These are phyloP conservation scores for Jordanella pulchra DNA, from an alignment of 2,797 vertebrate species.

Conservation along the genomic window DNA sequence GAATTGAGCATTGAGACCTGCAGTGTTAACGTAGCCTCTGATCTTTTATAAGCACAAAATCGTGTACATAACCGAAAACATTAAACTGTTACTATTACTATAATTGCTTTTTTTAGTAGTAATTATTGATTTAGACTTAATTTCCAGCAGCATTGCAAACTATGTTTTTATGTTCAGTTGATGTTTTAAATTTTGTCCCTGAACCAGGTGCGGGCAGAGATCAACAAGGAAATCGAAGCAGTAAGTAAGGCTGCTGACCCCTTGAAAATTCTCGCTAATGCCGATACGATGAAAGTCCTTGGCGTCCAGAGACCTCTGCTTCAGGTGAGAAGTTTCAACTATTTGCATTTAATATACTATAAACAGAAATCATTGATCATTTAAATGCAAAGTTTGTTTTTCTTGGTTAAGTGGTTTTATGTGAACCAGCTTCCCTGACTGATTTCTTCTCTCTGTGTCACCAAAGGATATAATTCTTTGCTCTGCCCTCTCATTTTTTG, in stretches of 20 bases:
- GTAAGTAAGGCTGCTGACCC: slow-evolving; percentile 94
- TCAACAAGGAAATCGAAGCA: slow-evolving; percentile 94
- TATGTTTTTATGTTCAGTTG: background rate
- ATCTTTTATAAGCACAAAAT: too few species aligned
- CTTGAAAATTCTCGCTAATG: slow-evolving; percentile 90
- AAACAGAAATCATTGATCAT: background rate
- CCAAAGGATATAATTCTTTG: slow-evolving; percentile 1
- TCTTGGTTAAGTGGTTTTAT: background rate
- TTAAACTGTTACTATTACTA: background rate
- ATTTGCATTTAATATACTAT: background rate
- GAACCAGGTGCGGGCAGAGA: slow-evolving; percentile 86
- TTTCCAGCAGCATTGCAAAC: background rate
- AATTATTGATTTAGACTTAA: background rate
- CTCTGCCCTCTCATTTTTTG: background rate
- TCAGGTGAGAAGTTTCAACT: slow-evolving; percentile 81
- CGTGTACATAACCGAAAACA: background rate
- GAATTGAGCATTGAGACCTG: too few species aligned
- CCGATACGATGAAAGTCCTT: slow-evolving; percentile 95
- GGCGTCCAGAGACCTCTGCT: slow-evolving; percentile 92
- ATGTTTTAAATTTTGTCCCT: slow-evolving; percentile 9
- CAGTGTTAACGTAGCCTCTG: too few species aligned
- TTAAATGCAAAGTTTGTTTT: background rate
- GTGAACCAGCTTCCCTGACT: background rate
- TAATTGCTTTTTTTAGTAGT: background rate
- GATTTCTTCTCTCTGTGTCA: background rate